Conservation (phyloP, 1,140 invertebrate species). For the Caenorhabditis remanei region DNA sequence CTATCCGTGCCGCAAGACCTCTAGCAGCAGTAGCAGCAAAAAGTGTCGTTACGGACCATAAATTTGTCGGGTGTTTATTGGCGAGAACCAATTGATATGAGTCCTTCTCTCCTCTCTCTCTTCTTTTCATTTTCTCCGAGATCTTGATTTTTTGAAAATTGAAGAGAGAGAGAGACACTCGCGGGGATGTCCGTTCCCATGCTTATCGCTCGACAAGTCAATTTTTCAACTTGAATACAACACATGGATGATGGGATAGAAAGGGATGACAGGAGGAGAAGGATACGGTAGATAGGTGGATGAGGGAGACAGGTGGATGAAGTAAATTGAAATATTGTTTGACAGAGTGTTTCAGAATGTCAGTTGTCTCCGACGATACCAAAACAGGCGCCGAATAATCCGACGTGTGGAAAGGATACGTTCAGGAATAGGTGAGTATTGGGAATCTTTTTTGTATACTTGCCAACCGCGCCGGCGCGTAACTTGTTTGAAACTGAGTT, state of each 20-base stretch:
- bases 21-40: neutral
- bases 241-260: conserved; percentile 31
- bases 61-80: conserved; percentile 56
- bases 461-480: too few relatives aligned
- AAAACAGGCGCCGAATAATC: neutral
- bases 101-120: neutral
- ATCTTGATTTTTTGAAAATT: conserved; percentile 37
- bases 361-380: conserved; percentile 14
- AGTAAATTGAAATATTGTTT: neutral
- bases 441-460: too few relatives aligned
- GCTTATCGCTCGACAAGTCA: conserved; percentile 35
- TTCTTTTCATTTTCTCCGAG: neutral
- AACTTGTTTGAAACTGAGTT: too few relatives aligned
- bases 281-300: conserved; percentile 12
- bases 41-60: conserved; percentile 56
- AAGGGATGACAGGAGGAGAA: neutral
- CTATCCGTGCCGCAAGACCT: neutral
- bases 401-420: conserved; percentile 7
- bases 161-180: neutral
- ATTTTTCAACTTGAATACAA: conserved; percentile 48
- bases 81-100: conserved; percentile 53
- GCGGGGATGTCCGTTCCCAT: conserved; percentile 10
- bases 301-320: neutral
- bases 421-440: neutral
- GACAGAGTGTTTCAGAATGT: conserved; percentile 32